These are phyloP conservation scores for Meandrusa payeni DNA, from an alignment of 2,888 invertebrate species.

Conservation along the genomic window DNA sequence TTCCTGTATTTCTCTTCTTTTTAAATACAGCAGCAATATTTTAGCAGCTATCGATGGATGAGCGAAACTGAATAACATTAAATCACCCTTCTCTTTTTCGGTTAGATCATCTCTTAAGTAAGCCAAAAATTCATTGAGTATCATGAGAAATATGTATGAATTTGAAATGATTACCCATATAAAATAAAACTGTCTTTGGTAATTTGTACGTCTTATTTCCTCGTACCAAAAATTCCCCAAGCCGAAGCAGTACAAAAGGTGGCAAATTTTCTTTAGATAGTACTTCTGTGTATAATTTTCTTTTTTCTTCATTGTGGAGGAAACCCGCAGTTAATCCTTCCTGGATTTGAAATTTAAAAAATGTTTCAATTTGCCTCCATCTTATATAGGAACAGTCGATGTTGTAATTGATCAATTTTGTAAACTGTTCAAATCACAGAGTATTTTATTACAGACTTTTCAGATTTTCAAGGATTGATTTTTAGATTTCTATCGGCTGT, in stretches of 20 bases:
- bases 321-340: too few relatives aligned
- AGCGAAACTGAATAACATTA: slow-evolving; percentile 43
- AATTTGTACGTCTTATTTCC: slow-evolving; percentile 26
- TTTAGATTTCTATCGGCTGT: too few relatives aligned
- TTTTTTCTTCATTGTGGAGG: too few relatives aligned
- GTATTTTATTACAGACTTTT: too few relatives aligned
- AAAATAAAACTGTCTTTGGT: slow-evolving; percentile 33
- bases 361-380: too few relatives aligned
- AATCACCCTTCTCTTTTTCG: slow-evolving; percentile 43
- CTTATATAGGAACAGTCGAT: too few relatives aligned
- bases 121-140: slow-evolving; percentile 41
- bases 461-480: too few relatives aligned
- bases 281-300: slow-evolving; percentile 41
- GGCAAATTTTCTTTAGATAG: slow-evolving; percentile 42
- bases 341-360: too few relatives aligned
- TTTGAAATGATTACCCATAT: slow-evolving; percentile 42
- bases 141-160: slow-evolving; percentile 34
- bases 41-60: slow-evolving; percentile 43
- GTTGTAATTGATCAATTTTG: too few relatives aligned
- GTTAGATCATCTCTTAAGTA: slow-evolving; percentile 41
- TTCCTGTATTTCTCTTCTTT: slow-evolving; percentile 37
- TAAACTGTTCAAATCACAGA: too few relatives aligned
- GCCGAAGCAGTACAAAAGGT: slow-evolving; percentile 41
- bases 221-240: slow-evolving; percentile 51
- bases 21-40: slow-evolving; percentile 38